Evolutionary conservation across 2,888 invertebrate genomes (phyloP).

Genomic region (Campoplex capitator): DNA sequence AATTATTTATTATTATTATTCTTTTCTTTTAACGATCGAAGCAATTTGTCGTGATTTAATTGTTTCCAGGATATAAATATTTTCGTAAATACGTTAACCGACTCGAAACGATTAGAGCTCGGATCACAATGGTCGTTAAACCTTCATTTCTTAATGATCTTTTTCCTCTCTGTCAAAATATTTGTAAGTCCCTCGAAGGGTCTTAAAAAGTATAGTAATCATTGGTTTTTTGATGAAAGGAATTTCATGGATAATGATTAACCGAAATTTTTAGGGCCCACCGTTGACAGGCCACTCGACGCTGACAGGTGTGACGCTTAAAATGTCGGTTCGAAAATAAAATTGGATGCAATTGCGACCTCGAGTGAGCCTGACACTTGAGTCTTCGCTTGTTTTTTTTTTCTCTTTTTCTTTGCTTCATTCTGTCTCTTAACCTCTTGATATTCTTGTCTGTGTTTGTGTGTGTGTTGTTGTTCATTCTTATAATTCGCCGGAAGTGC

Average conservation of each 20-base stretch:
- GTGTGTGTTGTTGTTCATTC: not conserved
- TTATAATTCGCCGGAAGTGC: slow-evolving; percentile 40
- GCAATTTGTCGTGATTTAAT: not conserved
- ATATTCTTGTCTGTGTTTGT: slow-evolving; percentile 2
- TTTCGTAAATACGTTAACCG: not conserved
- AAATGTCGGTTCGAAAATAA: slow-evolving; percentile 44
- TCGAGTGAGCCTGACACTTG: slow-evolving; percentile 33
- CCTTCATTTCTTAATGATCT: slow-evolving; percentile 19
- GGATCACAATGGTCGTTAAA: not conserved
- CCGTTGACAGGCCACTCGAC: slow-evolving; percentile 42
- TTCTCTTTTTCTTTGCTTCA: not conserved
- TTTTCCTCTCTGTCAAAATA: slow-evolving; percentile 14
- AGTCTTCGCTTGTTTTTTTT: slow-evolving; percentile 37
- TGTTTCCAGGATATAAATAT: not conserved
- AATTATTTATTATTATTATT: not conserved
- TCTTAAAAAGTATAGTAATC: not conserved
- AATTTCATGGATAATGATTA: slow-evolving; percentile 33
- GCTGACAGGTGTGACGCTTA: slow-evolving; percentile 39
- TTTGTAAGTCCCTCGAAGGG: not conserved
- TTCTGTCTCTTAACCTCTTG: slow-evolving; percentile 40
- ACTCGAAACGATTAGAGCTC: not conserved
- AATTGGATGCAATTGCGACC: slow-evolving; percentile 31
- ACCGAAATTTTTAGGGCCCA: slow-evolving; percentile 29
- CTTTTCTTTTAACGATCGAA: not conserved
- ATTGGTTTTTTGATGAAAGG: not conserved